A percentile compares a stretch with the other conserved stretches of the same genome.
Conservation (phyloP, 2,113 vertebrate species). For the Hystrix brachyura region DNA sequence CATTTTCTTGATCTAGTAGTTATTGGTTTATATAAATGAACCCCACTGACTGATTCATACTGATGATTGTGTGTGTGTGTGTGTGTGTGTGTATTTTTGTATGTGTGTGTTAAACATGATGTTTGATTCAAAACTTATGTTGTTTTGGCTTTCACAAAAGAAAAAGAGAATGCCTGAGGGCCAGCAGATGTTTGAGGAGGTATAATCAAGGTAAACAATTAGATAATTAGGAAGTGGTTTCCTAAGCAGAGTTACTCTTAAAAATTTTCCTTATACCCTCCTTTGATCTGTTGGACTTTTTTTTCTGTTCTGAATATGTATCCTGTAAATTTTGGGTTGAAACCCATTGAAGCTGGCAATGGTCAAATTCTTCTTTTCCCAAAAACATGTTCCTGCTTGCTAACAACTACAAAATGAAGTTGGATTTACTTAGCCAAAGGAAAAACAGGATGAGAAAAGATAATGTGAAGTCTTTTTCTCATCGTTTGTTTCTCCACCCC, state of each 20-base stretch:
- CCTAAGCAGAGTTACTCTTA: not conserved
- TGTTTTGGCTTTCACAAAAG: not conserved
- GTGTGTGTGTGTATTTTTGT: not conserved
- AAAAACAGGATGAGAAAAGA: slow-evolving; percentile 9
- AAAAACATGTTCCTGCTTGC: slow-evolving; percentile 3
- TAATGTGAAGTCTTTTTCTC: not conserved
- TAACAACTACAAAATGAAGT: slow-evolving; percentile 65
- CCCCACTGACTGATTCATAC: not conserved
- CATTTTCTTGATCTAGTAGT: slow-evolving; percentile 38
- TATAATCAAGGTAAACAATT: slow-evolving; percentile 72
- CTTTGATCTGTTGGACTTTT: slow-evolving; percentile 61
- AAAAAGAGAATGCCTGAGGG: slow-evolving; percentile 34
- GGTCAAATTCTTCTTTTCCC: not conserved
- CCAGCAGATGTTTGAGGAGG: slow-evolving; percentile 65
- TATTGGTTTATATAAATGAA: slow-evolving; percentile 35
- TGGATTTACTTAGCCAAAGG: not conserved
- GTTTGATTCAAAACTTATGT: slow-evolving; percentile 67
- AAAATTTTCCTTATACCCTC: not conserved
- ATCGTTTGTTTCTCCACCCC: slow-evolving; percentile 47
- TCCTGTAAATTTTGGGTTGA: slow-evolving; percentile 53
- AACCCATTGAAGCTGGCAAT: not conserved
- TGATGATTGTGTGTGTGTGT: not conserved
- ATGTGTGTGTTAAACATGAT: not conserved
- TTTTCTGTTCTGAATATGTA: slow-evolving; percentile 15
- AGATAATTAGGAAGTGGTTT: slow-evolving; percentile 63